Evolutionary conservation across 2,888 invertebrate genomes (phyloP).

Genomic region (Agapostemon virescens): DNA sequence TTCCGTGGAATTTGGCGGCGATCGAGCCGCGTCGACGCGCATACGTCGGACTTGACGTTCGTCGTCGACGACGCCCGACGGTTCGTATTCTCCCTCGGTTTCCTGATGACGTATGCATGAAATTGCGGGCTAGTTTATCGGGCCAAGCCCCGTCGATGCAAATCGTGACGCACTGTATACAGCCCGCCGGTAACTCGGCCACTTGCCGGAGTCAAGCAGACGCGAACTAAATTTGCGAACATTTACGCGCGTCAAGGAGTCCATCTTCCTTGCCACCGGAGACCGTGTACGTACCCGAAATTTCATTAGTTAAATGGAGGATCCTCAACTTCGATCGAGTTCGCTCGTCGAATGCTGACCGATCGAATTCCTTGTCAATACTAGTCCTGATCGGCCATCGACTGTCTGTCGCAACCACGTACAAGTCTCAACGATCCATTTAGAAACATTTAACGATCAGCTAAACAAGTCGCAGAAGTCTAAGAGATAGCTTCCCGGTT

Average conservation of each 20-base stretch:
- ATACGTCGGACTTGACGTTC: slow-evolving; percentile 59
- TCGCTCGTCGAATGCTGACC: slow-evolving; percentile 13
- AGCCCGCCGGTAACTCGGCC: slow-evolving; percentile 29
- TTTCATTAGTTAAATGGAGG: slow-evolving; percentile 51
- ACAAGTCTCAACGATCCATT: background rate
- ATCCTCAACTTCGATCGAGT: slow-evolving; percentile 34
- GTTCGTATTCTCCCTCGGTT: slow-evolving; percentile 26
- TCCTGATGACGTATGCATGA: slow-evolving; percentile 68
- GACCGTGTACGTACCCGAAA: slow-evolving; percentile 36
- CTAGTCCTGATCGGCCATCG: background rate
- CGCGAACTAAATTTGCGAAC: slow-evolving; percentile 38
- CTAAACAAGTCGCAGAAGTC: background rate
- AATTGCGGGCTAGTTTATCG: slow-evolving; percentile 67
- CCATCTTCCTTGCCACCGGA: background rate
- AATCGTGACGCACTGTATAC: slow-evolving; percentile 44
- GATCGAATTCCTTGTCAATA: slow-evolving; percentile 4
- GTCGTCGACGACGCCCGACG: slow-evolving; percentile 30
- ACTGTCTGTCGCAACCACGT: background rate
- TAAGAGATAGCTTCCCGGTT: too few relatives aligned
- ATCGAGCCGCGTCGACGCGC: slow-evolving; percentile 55
- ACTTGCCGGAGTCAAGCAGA: slow-evolving; percentile 30
- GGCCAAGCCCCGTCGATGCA: slow-evolving; percentile 40
- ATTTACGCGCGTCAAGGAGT: slow-evolving; percentile 25
- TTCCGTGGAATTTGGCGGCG: slow-evolving; percentile 61
- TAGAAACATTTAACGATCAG: background rate